A percentile compares a stretch with the other conserved stretches of the same genome.
phyloP scores from a whole-genome alignment of 2,797 vertebrate genomes.

The Luscinia luscinia region DNA sequence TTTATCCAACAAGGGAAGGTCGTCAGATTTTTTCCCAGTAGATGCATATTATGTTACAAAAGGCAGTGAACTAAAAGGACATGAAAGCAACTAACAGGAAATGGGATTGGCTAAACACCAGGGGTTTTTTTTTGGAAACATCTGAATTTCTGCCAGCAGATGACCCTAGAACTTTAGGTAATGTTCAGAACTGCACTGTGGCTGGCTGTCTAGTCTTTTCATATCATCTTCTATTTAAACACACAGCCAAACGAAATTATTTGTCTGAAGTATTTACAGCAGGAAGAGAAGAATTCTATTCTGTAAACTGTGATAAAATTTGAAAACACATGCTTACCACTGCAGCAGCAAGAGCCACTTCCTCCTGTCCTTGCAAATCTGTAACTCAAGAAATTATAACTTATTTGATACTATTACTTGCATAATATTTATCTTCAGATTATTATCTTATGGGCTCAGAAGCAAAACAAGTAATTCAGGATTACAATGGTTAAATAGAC shows the following conservation, averaged over 20 bases:
- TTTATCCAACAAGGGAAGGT: neutral
- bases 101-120: neutral
- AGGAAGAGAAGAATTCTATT: neutral
- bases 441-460: neutral
- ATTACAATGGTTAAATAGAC: neutral
- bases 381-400: neutral
- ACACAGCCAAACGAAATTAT: neutral
- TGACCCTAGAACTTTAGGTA: neutral
- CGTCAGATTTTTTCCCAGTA: neutral
- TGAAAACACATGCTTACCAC: slow-evolving; percentile 18
- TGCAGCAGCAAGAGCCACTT: slow-evolving; percentile 47
- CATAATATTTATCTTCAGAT: neutral
- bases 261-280: neutral
- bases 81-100: neutral
- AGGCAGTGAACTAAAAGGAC: neutral
- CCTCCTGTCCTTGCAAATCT: slow-evolving; percentile 51
- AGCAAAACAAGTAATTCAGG: neutral
- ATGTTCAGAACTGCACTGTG: neutral
- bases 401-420: neutral
- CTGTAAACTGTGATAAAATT: neutral
- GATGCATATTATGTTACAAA: neutral
- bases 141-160: neutral
- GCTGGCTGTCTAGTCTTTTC: neutral
- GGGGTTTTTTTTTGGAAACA: neutral
- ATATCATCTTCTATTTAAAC: neutral